phyloP scores from a whole-genome alignment of 1,140 invertebrate genomes.

The Drosophila serrata region DNA sequence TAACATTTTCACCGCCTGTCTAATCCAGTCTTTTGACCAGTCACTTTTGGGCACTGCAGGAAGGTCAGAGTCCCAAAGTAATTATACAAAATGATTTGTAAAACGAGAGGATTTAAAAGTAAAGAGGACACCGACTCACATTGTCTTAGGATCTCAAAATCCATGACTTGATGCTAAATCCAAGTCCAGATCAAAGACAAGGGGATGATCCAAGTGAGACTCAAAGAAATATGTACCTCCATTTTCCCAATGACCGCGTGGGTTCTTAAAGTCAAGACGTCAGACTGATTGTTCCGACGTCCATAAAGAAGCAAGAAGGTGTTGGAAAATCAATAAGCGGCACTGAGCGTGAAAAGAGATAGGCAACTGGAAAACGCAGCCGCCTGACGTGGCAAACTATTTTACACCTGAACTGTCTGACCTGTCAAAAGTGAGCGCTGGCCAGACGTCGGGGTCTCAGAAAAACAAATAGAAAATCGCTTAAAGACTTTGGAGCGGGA shows the following conservation, averaged over 20 bases:
- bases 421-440: conserved; percentile 53
- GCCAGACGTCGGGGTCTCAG: neutral
- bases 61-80: conserved; percentile 42
- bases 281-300: conserved; percentile 68
- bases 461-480: conserved; percentile 74
- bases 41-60: conserved; percentile 18
- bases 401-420: conserved; percentile 78
- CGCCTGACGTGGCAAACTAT: conserved; percentile 68
- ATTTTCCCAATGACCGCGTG: conserved; percentile 15
- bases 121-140: conserved; percentile 1
- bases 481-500: conserved; percentile 37
- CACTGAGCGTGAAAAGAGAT: conserved; percentile 32
- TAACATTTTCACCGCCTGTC: neutral
- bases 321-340: conserved; percentile 70
- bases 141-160: conserved; percentile 30
- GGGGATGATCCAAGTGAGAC: neutral
- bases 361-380: conserved; percentile 28
- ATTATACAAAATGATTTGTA: conserved; percentile 69
- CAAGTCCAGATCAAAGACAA: conserved; percentile 56
- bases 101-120: conserved; percentile 27
- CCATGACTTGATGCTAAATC: conserved; percentile 58
- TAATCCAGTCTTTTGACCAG: neutral
- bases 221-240: conserved; percentile 3
- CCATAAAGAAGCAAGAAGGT: conserved; percentile 49
- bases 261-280: conserved; percentile 70